Percentiles rank a stretch among this genome's conserved stretches.
Conservation (phyloP, 1,140 invertebrate genomes). For the Drosophila murphyi region DNA sequence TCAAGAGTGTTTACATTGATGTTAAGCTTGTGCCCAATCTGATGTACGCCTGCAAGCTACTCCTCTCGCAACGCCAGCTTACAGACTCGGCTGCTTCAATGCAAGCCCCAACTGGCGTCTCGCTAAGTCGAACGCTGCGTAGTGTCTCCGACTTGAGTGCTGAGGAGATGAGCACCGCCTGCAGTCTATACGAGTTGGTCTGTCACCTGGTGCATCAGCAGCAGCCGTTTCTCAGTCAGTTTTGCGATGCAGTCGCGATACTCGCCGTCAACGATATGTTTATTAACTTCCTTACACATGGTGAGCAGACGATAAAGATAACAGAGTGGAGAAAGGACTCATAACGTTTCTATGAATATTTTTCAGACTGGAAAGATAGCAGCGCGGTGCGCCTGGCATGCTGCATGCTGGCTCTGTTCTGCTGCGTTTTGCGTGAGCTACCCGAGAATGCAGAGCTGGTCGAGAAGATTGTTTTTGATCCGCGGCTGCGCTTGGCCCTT, state of each 20-base stretch:
- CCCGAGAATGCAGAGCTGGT: constrained; percentile 91
- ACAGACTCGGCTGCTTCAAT: constrained; percentile 66
- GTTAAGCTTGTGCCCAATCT: constrained; percentile 91
- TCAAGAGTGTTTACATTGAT: constrained; percentile 88
- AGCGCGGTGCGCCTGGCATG: constrained; percentile 88
- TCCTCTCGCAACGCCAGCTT: constrained; percentile 84
- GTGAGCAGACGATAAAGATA: constrained; percentile 74
- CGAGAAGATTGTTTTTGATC: constrained; percentile 88
- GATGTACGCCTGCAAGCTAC: constrained; percentile 89
- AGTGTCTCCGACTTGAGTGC: constrained; percentile 85
- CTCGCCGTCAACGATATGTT: constrained; percentile 87
- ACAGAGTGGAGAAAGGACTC: no score
- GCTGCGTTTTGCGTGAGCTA: constrained; percentile 89
- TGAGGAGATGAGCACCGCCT: constrained; percentile 88
- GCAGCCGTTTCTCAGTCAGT: constrained; percentile 90
- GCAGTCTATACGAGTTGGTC: constrained; percentile 88
- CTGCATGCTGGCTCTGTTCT: constrained; percentile 88
- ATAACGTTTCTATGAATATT: not conserved
- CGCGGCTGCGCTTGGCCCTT: constrained; percentile 86
- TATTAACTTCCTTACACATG: constrained; percentile 85
- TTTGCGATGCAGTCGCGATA: constrained; percentile 91
- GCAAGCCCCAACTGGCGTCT: constrained; percentile 34
- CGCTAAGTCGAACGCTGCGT: constrained; percentile 67
- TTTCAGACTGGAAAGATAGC: constrained; percentile 87
- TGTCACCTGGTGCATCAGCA: constrained; percentile 89